Conservation (phyloP, 2,888 invertebrate genomes). For the Quadroppia sp. region DNA sequence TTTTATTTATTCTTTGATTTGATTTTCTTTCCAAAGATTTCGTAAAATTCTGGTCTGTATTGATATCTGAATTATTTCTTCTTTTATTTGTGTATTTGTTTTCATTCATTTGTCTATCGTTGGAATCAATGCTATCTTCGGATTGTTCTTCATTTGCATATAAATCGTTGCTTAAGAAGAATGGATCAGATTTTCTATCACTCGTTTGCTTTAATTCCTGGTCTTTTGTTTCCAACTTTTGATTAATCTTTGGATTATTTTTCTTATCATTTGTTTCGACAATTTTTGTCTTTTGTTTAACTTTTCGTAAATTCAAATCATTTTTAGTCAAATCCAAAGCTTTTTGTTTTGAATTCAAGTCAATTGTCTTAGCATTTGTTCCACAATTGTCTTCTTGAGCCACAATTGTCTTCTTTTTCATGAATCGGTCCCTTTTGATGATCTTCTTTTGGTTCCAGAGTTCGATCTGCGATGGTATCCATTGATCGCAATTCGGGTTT, state of each 20-base stretch:
- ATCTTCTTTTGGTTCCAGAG: constrained; percentile 39
- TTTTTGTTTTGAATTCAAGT: background rate
- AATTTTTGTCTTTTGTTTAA: background rate
- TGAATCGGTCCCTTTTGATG: constrained; percentile 10
- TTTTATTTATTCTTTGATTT: background rate
- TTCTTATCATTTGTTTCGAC: background rate
- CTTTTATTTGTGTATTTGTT: background rate
- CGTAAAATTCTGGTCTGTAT: background rate
- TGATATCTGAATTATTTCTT: background rate
- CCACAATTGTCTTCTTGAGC: background rate
- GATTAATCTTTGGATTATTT: background rate
- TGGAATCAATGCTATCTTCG: background rate
- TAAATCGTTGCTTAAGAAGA: constrained; percentile 25
- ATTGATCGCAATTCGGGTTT: constrained; percentile 40
- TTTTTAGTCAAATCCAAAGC: background rate
- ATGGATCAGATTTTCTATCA: constrained; percentile 27
- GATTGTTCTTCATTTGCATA: constrained; percentile 2
- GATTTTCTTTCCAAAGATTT: background rate
- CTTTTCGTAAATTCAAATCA: too few species aligned
- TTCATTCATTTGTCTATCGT: background rate
- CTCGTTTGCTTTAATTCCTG: background rate
- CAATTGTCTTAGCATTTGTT: background rate
- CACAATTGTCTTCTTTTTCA: background rate
- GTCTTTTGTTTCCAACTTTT: background rate
- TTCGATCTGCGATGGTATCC: constrained; percentile 38